phyloP scores from a whole-genome alignment of 2,797 vertebrate species.

The Heliangelus exortis region DNA sequence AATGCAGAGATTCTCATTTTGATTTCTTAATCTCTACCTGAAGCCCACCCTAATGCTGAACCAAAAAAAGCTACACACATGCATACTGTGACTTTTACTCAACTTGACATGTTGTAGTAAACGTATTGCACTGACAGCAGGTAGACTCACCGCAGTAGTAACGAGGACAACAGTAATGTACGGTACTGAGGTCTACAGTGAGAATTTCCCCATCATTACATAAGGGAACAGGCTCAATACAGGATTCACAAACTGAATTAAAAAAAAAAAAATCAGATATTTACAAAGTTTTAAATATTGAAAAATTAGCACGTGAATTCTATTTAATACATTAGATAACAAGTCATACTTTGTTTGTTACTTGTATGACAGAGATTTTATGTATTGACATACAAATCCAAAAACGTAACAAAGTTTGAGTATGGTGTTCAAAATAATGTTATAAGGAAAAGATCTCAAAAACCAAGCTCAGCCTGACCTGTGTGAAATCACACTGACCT shows the following conservation, averaged over 20 bases:
- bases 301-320: not conserved
- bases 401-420: not conserved
- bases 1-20: not conserved
- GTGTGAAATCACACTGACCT: not conserved
- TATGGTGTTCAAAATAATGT: not conserved
- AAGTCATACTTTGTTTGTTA: not conserved
- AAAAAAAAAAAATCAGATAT: conserved; percentile 39
- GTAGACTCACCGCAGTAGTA: conserved; percentile 90
- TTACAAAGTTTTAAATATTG: not conserved
- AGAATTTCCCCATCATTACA: conserved; percentile 91
- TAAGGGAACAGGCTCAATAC: conserved; percentile 87
- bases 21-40: not conserved
- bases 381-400: not conserved
- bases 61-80: not conserved
- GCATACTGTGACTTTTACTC: not conserved
- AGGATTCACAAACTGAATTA: conserved; percentile 91
- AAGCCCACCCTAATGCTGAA: not conserved
- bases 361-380: not conserved
- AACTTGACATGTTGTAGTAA: not conserved
- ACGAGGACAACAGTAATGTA: conserved; percentile 89
- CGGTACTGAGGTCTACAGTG: conserved; percentile 89
- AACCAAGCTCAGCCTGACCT: not conserved
- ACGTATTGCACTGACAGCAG: not conserved
- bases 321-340: not conserved
- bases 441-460: not conserved